Percentiles rank a stretch among this genome's conserved stretches.
Evolutionary conservation across 2,113 vertebrate genomes (phyloP).

Genomic region (Athene cunicularia): DNA sequence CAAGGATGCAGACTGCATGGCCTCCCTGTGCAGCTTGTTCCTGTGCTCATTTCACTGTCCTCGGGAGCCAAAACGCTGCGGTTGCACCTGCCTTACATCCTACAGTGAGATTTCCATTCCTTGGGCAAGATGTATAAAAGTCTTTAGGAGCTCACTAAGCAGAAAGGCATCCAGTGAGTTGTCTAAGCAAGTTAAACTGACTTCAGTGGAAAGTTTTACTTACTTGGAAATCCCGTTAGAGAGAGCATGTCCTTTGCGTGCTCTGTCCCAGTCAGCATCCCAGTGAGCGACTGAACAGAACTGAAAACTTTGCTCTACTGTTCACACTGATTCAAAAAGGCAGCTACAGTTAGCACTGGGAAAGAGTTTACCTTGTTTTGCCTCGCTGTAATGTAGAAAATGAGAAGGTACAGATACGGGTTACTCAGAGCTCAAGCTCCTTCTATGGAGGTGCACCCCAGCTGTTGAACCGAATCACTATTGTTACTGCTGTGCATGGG

Average conservation of each 20-base stretch:
- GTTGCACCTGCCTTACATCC: neutral
- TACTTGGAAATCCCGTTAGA: neutral
- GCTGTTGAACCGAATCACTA: neutral
- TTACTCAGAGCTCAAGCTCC: neutral
- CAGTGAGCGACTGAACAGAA: neutral
- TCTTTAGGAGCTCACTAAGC: neutral
- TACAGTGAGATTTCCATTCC: neutral
- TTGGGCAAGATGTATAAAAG: neutral
- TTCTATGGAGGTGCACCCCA: neutral
- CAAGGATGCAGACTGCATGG: neutral
- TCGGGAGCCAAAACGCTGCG: neutral
- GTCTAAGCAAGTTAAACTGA: neutral
- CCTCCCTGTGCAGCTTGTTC: neutral
- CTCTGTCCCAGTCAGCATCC: accelerated
- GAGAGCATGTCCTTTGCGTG: neutral
- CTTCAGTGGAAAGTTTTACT: neutral
- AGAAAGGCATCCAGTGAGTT: neutral
- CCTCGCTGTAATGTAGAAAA: neutral
- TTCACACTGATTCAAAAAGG: neutral
- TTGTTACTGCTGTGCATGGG: neutral
- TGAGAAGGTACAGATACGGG: neutral
- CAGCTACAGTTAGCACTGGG: neutral
- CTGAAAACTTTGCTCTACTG: neutral
- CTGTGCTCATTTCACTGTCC: neutral
- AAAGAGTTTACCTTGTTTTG: neutral